Conservation (phyloP, 2,113 vertebrate species). For the Bos indicus region DNA sequence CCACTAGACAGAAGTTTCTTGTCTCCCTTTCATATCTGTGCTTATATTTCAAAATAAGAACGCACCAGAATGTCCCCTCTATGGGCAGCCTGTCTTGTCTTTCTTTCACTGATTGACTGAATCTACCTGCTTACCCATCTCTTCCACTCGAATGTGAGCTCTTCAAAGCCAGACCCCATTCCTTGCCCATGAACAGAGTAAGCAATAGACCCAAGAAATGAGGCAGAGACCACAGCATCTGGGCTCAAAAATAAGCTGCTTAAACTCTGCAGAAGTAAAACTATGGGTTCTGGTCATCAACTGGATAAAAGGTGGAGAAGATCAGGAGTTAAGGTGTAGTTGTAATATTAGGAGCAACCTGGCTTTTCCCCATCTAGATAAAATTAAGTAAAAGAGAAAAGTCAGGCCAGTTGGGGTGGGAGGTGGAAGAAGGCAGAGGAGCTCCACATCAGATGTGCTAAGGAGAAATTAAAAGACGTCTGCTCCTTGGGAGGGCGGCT, state of each 20-base stretch:
- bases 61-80: not conserved
- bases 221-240: not conserved
- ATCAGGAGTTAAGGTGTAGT: not conserved
- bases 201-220: not conserved
- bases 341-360: not conserved
- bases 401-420: too few relatives aligned
- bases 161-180: not conserved
- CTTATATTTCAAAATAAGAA: not conserved
- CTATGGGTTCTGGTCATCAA: not conserved
- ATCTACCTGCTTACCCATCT: not conserved
- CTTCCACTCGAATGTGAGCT: not conserved
- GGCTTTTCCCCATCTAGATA: not conserved
- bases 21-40: not conserved
- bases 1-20: not conserved
- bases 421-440: not conserved
- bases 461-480: not conserved
- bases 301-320: not conserved
- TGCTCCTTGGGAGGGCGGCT: not conserved
- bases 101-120: not conserved
- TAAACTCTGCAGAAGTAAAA: not conserved
- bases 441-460: not conserved
- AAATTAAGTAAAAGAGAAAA: not conserved
- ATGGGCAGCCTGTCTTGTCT: not conserved
- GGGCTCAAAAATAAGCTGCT: not conserved
- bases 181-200: not conserved